Conservation (phyloP, 2,797 vertebrate species). For the Microctenopoma steveboyesi region DNA sequence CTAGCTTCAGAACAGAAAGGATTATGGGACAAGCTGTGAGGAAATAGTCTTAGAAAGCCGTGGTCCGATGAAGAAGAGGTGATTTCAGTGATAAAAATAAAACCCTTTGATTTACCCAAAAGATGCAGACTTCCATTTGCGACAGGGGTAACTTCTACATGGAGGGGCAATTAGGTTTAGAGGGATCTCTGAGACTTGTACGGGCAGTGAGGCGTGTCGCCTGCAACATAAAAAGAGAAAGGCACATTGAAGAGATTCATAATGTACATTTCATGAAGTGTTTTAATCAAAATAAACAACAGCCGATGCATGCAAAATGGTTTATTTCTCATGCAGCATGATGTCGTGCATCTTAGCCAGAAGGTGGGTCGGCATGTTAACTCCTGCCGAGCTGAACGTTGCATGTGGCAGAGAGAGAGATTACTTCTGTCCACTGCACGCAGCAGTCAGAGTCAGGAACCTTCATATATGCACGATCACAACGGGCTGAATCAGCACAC, state of each 20-base stretch:
- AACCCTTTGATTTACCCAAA: constrained; percentile 80
- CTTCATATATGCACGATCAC: constrained; percentile 55
- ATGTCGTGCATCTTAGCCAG: neutral
- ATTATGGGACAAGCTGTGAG: neutral
- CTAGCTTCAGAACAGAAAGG: neutral
- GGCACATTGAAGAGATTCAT: constrained; percentile 42
- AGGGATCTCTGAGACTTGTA: constrained; percentile 78
- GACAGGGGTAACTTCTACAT: constrained; percentile 82
- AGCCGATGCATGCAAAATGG: constrained; percentile 4
- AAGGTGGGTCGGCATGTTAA: neutral
- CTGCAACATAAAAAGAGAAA: constrained; percentile 72
- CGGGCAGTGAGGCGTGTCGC: constrained; percentile 78
- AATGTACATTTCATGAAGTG: constrained; percentile 40
- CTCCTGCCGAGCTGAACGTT: constrained; percentile 39
- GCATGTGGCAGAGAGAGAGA: constrained; percentile 54
- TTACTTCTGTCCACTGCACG: constrained; percentile 48
- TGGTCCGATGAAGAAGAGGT: constrained; percentile 36
- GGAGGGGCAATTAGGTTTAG: constrained; percentile 72
- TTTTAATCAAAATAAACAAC: constrained; percentile 30
- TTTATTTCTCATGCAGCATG: neutral
- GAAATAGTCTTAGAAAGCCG: constrained; percentile 15
- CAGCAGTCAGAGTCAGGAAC: constrained; percentile 53
- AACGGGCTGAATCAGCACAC: constrained; percentile 66
- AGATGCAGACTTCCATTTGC: constrained; percentile 85
- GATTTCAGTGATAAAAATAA: constrained; percentile 29